Conservation (phyloP, 2,113 vertebrate genomes). For the Antechinus flavipes region DNA sequence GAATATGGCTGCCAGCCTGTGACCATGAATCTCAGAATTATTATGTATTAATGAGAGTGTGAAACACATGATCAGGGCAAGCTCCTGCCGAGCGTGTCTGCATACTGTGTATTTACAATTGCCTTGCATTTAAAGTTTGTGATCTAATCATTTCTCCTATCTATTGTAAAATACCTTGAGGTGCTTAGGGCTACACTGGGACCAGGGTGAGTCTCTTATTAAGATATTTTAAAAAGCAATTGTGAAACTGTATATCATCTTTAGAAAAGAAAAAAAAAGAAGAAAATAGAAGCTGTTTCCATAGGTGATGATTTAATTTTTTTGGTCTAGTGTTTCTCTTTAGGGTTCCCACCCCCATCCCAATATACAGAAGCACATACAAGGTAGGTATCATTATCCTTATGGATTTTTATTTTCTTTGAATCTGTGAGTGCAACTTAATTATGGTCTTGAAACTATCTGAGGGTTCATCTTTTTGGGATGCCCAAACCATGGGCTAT, state of each 20-base stretch:
- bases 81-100: background rate
- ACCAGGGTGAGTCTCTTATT: background rate
- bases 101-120: background rate
- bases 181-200: background rate
- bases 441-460: background rate
- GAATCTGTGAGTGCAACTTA: background rate
- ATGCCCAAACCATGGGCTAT: background rate
- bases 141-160: background rate
- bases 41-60: background rate
- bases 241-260: constrained; percentile 45
- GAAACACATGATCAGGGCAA: background rate
- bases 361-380: background rate
- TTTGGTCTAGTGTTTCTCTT: constrained; percentile 46
- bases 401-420: background rate
- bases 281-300: constrained; percentile 57
- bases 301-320: constrained; percentile 60
- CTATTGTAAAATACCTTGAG: background rate
- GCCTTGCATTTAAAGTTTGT: background rate
- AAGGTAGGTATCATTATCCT: background rate
- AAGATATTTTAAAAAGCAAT: background rate
- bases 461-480: background rate
- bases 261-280: constrained; percentile 40
- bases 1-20: background rate
- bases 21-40: background rate
- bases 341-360: background rate